A percentile compares a stretch with the other conserved stretches of the same genome.
Evolutionary conservation across 2,113 vertebrate species (phyloP).

Genomic region (Phycodurus eques): DNA sequence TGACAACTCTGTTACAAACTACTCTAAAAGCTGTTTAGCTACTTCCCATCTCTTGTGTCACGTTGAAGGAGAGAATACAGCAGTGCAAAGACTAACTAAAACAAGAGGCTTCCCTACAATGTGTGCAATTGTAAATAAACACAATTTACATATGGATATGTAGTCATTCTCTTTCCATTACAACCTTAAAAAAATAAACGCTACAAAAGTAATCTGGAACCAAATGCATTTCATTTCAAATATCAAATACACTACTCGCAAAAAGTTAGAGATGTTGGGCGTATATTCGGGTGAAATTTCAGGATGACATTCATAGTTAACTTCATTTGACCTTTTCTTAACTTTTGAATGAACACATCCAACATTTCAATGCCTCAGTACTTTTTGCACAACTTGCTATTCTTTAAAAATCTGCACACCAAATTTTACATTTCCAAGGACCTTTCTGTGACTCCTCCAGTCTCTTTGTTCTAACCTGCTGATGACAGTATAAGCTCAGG

Average conservation of each 20-base stretch:
- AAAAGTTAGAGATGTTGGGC: neutral
- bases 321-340: too few species aligned
- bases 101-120: neutral
- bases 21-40: slow-evolving; percentile 12
- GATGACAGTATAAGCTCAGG: too few species aligned
- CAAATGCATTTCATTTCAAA: slow-evolving; percentile 34
- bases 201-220: slow-evolving; percentile 30
- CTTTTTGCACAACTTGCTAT: too few species aligned
- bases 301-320: too few species aligned
- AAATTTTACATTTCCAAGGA: too few species aligned
- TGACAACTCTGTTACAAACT: slow-evolving; percentile 51
- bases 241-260: slow-evolving; percentile 15
- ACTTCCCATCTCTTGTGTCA: neutral
- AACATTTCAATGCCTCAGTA: too few species aligned
- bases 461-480: too few species aligned
- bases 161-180: slow-evolving; percentile 21
- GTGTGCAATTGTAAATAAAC: neutral
- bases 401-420: too few species aligned
- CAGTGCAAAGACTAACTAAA: neutral
- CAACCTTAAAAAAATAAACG: slow-evolving; percentile 28
- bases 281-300: neutral
- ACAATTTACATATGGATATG: neutral
- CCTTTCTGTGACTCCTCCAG: too few species aligned
- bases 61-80: neutral
- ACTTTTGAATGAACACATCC: too few species aligned